Conservation (phyloP, 2,113 vertebrate genomes). For the Podiceps cristatus region DNA sequence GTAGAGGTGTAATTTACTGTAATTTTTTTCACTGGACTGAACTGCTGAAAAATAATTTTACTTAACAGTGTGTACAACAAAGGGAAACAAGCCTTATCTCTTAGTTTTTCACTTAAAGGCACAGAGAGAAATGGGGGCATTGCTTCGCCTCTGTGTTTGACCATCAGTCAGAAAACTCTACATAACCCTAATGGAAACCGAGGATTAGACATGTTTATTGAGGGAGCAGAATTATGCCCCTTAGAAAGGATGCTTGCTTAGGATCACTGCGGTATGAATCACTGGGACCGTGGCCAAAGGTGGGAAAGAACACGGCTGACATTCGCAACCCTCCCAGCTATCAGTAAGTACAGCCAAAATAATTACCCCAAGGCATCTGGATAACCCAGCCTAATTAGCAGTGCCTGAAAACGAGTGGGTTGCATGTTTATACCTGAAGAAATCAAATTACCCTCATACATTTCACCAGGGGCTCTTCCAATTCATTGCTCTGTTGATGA, state of each 20-base stretch:
- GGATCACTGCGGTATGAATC: slow-evolving; percentile 53
- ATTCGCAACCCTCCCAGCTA: slow-evolving; percentile 60
- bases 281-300: slow-evolving; percentile 69
- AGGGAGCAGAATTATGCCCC: slow-evolving; percentile 54
- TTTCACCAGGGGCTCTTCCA: slow-evolving; percentile 74
- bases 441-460: slow-evolving; percentile 74
- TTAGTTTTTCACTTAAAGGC: background rate
- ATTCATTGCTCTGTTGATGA: slow-evolving; percentile 71
- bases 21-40: background rate
- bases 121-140: background rate
- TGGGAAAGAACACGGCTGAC: slow-evolving; percentile 69
- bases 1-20: background rate
- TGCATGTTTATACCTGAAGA: slow-evolving; percentile 75
- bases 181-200: slow-evolving; percentile 39
- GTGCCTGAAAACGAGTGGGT: slow-evolving; percentile 70
- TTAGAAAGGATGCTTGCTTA: slow-evolving; percentile 45
- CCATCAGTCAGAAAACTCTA: slow-evolving; percentile 34
- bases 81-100: background rate
- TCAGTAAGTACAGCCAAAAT: slow-evolving; percentile 71
- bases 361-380: slow-evolving; percentile 73
- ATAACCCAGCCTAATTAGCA: slow-evolving; percentile 73
- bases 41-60: background rate
- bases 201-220: slow-evolving; percentile 48
- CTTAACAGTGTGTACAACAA: background rate
- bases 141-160: background rate